phyloP scores from a whole-genome alignment of 2,797 vertebrate genomes.

The Mallotus villosus region DNA sequence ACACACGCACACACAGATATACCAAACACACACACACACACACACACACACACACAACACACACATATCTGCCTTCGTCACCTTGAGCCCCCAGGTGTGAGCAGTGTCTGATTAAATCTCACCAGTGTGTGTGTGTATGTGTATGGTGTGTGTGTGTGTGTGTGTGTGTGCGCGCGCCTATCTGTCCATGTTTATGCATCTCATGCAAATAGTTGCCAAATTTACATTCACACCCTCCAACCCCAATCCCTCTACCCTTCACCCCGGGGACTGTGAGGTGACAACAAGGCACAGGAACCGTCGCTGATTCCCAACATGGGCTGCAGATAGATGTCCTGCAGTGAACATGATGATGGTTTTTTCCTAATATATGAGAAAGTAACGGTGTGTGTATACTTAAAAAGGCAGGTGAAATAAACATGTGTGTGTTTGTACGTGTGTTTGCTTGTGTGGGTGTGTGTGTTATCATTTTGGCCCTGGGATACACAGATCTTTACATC shows the following conservation, averaged over 20 bases:
- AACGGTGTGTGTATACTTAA: slow-evolving; percentile 3
- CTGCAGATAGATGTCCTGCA: slow-evolving; percentile 38
- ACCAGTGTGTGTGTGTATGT: slow-evolving; percentile 23
- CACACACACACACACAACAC: slow-evolving; percentile 51
- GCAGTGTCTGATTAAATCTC: not conserved
- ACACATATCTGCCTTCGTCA: slow-evolving; percentile 3
- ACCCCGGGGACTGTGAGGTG: slow-evolving; percentile 28
- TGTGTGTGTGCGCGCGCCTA: slow-evolving; percentile 13
- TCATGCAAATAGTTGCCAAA: slow-evolving; percentile 53
- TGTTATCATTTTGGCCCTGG: no score
- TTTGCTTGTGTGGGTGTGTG: slow-evolving; percentile 21
- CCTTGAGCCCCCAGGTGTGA: not conserved
- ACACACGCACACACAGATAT: slow-evolving; percentile 8
- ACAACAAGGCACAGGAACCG: slow-evolving; percentile 25
- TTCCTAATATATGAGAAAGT: slow-evolving; percentile 46
- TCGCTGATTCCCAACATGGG: slow-evolving; percentile 15
- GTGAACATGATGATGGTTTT: slow-evolving; percentile 59
- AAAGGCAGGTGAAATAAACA: no score
- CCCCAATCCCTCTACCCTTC: slow-evolving; percentile 33
- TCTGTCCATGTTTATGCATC: slow-evolving; percentile 36
- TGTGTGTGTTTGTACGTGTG: slow-evolving; percentile 2
- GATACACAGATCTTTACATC: no score
- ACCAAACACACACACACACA: slow-evolving; percentile 48
- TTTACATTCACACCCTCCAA: slow-evolving; percentile 58
- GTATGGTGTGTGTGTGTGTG: slow-evolving; percentile 40